Percentiles rank a stretch among this genome's conserved stretches.
Evolutionary conservation across 2,797 vertebrate genomes (phyloP).

Genomic region (Rhabdomys pumilio): DNA sequence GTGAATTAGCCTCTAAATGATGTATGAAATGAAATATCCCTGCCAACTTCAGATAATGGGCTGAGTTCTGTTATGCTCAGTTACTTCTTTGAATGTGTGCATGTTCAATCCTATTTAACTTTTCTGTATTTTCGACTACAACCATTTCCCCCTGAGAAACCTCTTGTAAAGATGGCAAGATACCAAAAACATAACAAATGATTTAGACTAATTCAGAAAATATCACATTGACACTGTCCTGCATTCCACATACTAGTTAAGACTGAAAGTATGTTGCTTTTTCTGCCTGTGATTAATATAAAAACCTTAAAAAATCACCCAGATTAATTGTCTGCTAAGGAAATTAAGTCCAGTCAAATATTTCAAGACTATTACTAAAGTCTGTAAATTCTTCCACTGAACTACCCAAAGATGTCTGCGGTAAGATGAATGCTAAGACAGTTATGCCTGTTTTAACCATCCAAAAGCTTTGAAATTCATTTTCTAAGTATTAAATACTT

Average conservation of each 20-base stretch:
- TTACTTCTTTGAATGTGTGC: conserved; percentile 61
- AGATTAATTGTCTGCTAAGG: not conserved
- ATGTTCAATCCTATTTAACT: conserved; percentile 58
- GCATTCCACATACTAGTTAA: not conserved
- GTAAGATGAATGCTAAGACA: not conserved
- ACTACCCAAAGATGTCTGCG: not conserved
- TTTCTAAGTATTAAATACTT: not conserved
- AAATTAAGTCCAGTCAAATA: conserved; percentile 21
- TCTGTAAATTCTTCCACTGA: not conserved
- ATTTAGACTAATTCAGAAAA: conserved; percentile 21
- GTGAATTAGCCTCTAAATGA: conserved; percentile 82
- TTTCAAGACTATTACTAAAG: not conserved
- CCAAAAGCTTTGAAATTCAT: conserved; percentile 31
- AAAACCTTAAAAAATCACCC: not conserved
- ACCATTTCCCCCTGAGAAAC: not conserved
- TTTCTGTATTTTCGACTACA: not conserved
- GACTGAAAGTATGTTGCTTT: not conserved
- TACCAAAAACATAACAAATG: not conserved
- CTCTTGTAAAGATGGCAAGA: conserved; percentile 21
- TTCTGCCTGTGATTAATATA: not conserved
- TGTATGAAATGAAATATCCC: conserved; percentile 82
- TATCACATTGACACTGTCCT: not conserved
- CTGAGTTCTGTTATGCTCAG: conserved; percentile 54
- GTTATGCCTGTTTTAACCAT: not conserved
- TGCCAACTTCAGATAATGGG: conserved; percentile 71